Evolutionary conservation across 1,140 invertebrate species (phyloP).

Genomic region (Schlechtendalia chinensis): DNA sequence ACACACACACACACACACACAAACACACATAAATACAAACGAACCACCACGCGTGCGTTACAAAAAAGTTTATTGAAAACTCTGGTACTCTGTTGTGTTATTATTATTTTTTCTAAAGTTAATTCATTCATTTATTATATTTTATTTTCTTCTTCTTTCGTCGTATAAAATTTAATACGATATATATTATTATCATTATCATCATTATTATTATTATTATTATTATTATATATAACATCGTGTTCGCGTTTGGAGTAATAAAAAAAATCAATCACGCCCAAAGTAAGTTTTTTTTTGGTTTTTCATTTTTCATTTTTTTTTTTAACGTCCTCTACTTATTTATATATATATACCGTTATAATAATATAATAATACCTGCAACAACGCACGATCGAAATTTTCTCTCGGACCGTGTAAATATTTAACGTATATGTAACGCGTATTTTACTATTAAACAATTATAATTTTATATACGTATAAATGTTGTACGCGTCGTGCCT

Average conservation of each 20-base stretch:
- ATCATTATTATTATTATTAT: no score
- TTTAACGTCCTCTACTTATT: slow-evolving; percentile 1
- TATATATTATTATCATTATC: not conserved
- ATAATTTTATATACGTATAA: slow-evolving; percentile 7
- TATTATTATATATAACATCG: not conserved
- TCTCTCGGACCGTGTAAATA: slow-evolving; percentile 3
- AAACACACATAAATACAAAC: not conserved
- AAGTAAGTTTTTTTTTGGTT: slow-evolving; percentile 13
- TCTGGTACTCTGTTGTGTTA: slow-evolving; percentile 8
- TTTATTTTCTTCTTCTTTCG: not conserved
- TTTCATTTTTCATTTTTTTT: slow-evolving; percentile 4
- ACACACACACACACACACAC: not conserved
- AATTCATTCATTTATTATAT: slow-evolving; percentile 32
- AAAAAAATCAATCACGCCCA: slow-evolving; percentile 1
- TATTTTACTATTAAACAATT: not conserved
- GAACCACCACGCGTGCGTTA: no score
- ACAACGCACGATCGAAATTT: slow-evolving; percentile 3
- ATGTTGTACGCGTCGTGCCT: not conserved
- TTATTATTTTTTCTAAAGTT: slow-evolving; percentile 23
- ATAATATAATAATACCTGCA: not conserved
- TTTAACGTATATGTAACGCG: not conserved
- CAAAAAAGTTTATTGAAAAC: not conserved
- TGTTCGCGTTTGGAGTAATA: slow-evolving; percentile 22
- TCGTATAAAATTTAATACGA: not conserved
- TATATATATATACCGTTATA: not conserved